Base-by-base conservation (phyloP, 2,113 vertebrate genomes). In the Thalassarche chlororhynchos region DNA sequence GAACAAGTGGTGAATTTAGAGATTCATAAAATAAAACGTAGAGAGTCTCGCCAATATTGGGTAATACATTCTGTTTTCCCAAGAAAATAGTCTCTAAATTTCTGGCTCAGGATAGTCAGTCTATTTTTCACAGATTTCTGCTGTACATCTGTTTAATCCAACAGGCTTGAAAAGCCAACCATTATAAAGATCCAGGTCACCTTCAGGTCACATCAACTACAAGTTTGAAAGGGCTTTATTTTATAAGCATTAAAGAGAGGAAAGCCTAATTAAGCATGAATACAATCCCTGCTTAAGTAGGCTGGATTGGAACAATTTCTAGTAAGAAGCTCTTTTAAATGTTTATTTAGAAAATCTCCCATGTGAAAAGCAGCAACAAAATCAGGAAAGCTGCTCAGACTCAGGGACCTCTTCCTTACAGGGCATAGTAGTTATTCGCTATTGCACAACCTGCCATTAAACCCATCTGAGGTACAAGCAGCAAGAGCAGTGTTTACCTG, bases 251-350 rank as follows among this genome's bases (percentile, higher is more conserved):
- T 95, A 97, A 91, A 88, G 74, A 94, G 78, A 92, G 71, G 84
- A 97, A 95, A 96, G 90, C 92, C 72, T 96, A 97, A 97, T 96
- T 95, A 97, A 92, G 93, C 92, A 95, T 87, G 81, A 96, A 95
- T 55, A 90, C 91, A 97, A 97, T 95, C 94, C 91, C 58, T 29
- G 75, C 79, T 90, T 96, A 96, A 97, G 78, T 44, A 88, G 57
- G 55, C 66, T 80, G 75, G 61, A 93, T 91, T 88, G 94, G 79
- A 85, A 94, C 74, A 82, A 81, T 80, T 96, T 96, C 93, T 85
- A 80, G 29, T 88, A 94, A 96, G 78, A 74, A 93, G 91, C 38
- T 91, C 93, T 96, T 96, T 91, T 94, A 96, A 95, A 91, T 61
- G 93, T 94, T 95, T 96, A 96, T 90, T 96, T 94, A 93, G 89